Percentiles rank a stretch among this genome's conserved stretches.
phyloP scores from a whole-genome alignment of 2,888 invertebrate species.

The Eristalis pertinax region DNA sequence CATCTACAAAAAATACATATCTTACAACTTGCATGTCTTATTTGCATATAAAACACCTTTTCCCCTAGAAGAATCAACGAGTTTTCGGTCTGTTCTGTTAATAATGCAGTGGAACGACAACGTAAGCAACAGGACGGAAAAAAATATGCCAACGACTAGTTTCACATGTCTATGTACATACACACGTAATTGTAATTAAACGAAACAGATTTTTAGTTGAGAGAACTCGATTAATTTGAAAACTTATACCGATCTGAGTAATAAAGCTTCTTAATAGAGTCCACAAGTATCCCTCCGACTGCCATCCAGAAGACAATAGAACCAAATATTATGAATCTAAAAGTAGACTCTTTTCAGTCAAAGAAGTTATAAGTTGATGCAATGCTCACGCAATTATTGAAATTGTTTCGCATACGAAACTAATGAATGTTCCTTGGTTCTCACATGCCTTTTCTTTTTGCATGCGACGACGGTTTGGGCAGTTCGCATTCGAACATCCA shows the following conservation, averaged over 20 bases:
- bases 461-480: too few relatives aligned
- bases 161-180: constrained; percentile 27
- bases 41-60: not conserved
- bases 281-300: constrained; percentile 1
- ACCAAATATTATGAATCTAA: constrained; percentile 12
- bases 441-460: not conserved
- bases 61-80: not conserved
- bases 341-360: not conserved
- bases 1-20: not conserved
- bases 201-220: too few relatives aligned
- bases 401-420: constrained; percentile 33
- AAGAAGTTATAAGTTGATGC: not conserved
- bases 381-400: constrained; percentile 50
- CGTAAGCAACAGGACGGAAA: not conserved
- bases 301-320: constrained; percentile 14
- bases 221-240: not conserved
- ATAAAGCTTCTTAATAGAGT: constrained; percentile 1
- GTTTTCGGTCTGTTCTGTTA: not conserved
- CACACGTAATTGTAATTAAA: not conserved
- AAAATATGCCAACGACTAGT: not conserved
- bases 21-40: not conserved
- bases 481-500: not conserved
- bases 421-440: constrained; percentile 34
- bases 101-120: not conserved
- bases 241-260: constrained; percentile 11